Evolutionary conservation across 2,113 vertebrate genomes (phyloP).

Genomic region (Cyprinodon variegatus): DNA sequence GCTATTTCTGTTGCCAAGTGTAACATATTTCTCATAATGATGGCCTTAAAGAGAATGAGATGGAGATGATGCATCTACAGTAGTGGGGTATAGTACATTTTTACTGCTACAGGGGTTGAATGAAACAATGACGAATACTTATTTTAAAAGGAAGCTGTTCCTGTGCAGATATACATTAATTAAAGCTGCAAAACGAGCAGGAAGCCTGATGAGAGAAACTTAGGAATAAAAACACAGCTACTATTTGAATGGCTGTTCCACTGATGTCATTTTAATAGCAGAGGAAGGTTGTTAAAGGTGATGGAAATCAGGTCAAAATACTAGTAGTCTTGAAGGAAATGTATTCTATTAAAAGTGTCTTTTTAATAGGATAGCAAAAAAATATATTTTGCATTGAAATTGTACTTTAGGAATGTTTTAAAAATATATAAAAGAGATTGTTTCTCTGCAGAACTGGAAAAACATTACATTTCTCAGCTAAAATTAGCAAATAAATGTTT

Average conservation of each 20-base stretch:
- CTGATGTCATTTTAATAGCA: no score
- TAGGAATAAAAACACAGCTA: neutral
- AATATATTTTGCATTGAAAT: no score
- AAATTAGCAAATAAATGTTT: no score
- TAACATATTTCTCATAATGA: constrained; percentile 75
- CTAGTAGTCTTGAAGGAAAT: no score
- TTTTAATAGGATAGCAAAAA: no score
- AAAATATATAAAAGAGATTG: no score
- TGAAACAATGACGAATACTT: neutral
- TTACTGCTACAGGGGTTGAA: constrained; percentile 11
- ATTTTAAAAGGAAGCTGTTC: neutral
- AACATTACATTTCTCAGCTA: no score
- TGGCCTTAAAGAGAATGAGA: constrained; percentile 45
- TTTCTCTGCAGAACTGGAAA: no score
- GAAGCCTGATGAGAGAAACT: neutral
- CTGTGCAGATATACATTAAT: neutral
- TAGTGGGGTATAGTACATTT: constrained; percentile 17
- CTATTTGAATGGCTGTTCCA: neutral
- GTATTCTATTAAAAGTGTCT: no score
- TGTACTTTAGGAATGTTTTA: no score
- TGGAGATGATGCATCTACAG: constrained; percentile 33
- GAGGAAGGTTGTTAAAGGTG: no score
- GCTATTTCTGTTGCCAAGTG: constrained; percentile 73
- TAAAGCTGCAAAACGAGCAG: neutral
- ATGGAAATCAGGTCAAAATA: no score